Base-by-base conservation (phyloP, 2,888 invertebrate species). In the Gerris lacustris region DNA sequence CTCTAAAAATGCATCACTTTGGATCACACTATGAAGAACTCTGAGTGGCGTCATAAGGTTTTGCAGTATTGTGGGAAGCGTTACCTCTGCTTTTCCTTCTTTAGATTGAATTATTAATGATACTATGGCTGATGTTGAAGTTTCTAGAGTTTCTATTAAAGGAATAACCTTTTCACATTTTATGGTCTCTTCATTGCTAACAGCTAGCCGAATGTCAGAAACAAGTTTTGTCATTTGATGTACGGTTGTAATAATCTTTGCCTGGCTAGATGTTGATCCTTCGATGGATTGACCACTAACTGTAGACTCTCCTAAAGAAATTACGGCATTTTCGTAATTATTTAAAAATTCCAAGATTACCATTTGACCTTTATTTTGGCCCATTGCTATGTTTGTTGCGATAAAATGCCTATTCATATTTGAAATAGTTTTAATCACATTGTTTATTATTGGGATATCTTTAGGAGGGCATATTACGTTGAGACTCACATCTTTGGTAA, bases 1-100 rank as follows among this genome's bases (percentile, higher is more conserved):
- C 15, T 55, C 55, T 11, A 55, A 9, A 31, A 31, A 31, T 15
- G 9, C 11, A 55, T 11, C 15, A 55, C 55, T 55, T 55, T 55
- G 55, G 11, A 55, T 15, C 9, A 55, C 55, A 55, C 55, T 55
- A 47, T 73, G 73, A 44, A 73, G 43, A 11, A 64, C 69, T 67
- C 63, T 69, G 43, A 73, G 67, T 15, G 73, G 73, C 7, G 63
- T 70, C 17, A 73, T 44, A 6, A 73, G 62, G 15, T 66, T 67
- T 47, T 73, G 72, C 45, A 73, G 62, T 9, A 68, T 70, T 45
- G 71, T 68, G 6, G 72, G 67, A 6, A 72, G 63, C 70, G 55
- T 55, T 31, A 31, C 31, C 31, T 31, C 31, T 55, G 55, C 55
- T 55, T 55, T 55, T 11, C 55, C 15, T 55, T 55, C 55, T 55